A percentile compares a stretch with the other conserved stretches of the same genome.
phyloP scores from a whole-genome alignment of 1,140 invertebrate species.

The Drosophila arawakana region DNA sequence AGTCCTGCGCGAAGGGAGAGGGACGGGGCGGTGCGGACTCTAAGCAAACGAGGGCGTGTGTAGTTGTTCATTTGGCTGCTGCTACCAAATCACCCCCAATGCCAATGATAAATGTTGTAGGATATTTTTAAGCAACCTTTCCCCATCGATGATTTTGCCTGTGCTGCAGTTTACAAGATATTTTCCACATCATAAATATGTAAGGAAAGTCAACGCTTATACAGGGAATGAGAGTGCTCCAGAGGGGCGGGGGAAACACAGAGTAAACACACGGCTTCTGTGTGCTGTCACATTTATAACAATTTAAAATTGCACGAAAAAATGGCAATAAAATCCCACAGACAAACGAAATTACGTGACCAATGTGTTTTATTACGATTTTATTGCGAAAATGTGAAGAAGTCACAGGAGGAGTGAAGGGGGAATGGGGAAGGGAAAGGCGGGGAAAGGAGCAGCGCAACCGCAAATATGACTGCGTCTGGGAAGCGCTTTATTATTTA shows the following conservation, averaged over 20 bases:
- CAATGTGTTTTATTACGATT: constrained; percentile 85
- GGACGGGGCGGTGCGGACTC: background rate
- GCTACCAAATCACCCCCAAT: constrained; percentile 16
- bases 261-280: constrained; percentile 68
- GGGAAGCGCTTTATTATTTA: constrained; percentile 78
- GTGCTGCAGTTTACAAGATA: constrained; percentile 64
- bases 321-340: constrained; percentile 84
- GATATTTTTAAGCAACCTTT: constrained; percentile 23
- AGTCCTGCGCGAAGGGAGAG: background rate
- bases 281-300: constrained; percentile 80
- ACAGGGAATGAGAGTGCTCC: constrained; percentile 9
- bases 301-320: constrained; percentile 83
- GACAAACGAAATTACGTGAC: constrained; percentile 84
- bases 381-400: constrained; percentile 83
- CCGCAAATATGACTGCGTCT: constrained; percentile 80
- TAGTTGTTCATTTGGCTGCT: constrained; percentile 44
- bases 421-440: constrained; percentile 1
- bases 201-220: constrained; percentile 43
- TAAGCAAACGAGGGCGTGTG: constrained; percentile 32
- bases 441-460: constrained; percentile 26
- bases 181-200: constrained; percentile 84
- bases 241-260: background rate
- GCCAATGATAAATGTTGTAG: constrained; percentile 64
- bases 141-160: constrained; percentile 55
- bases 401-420: constrained; percentile 42